Evolutionary conservation across 2,888 invertebrate species (phyloP).

Genomic region (Drosophila demipolita): DNA sequence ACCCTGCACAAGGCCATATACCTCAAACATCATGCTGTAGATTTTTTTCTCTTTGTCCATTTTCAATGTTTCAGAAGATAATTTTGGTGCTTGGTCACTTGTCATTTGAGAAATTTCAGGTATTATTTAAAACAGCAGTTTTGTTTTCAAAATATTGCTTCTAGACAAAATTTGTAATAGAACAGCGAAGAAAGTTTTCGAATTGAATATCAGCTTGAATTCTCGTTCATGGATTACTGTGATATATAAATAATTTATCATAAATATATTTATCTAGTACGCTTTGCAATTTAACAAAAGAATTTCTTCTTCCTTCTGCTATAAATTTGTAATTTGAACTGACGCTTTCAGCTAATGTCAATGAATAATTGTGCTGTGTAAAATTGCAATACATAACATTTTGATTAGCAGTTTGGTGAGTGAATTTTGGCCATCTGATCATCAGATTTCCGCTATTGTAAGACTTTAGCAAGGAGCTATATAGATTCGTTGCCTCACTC

Average conservation of each 20-base stretch:
- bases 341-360: slow-evolving; percentile 4
- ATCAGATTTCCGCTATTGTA: slow-evolving; percentile 41
- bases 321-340: neutral
- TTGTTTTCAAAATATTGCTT: slow-evolving; percentile 5
- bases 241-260: neutral
- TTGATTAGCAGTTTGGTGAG: slow-evolving; percentile 22
- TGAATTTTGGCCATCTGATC: slow-evolving; percentile 37
- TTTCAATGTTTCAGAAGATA: neutral
- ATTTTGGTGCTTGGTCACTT: neutral
- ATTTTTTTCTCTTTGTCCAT: slow-evolving; percentile 10
- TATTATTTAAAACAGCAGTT: neutral
- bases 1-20: slow-evolving; percentile 65
- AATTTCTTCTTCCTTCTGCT: neutral
- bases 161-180: slow-evolving; percentile 18
- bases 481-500: neutral
- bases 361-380: neutral
- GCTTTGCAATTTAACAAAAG: neutral
- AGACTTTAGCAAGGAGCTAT: slow-evolving; percentile 21
- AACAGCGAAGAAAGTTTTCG: neutral
- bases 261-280: neutral
- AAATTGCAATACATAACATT: slow-evolving; percentile 12
- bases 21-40: slow-evolving; percentile 53
- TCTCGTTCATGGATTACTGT: neutral
- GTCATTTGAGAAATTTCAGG: neutral
- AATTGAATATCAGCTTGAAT: neutral